These are phyloP conservation scores for Lanius collurio DNA, from an alignment of 2,113 vertebrate species.

Conservation along the genomic window DNA sequence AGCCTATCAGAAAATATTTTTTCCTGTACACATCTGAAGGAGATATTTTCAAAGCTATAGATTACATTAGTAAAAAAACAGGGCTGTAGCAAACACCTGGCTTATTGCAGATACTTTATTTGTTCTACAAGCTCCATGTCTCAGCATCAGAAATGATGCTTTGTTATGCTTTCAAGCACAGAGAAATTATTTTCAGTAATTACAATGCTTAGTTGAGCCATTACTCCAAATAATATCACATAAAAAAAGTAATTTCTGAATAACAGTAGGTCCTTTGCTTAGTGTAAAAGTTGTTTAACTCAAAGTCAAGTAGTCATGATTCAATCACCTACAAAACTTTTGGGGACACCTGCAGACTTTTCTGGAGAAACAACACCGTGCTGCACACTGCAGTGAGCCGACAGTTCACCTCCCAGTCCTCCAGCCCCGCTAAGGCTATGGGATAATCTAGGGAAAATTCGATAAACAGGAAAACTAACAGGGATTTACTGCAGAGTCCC, in stretches of 20 bases:
- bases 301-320: background rate
- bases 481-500: background rate
- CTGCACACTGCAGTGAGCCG: background rate
- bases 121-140: background rate
- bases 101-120: background rate
- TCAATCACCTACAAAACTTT: background rate
- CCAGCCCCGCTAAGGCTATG: background rate
- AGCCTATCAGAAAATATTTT: background rate
- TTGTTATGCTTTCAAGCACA: background rate
- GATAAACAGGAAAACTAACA: background rate
- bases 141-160: background rate
- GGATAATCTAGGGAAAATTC: background rate
- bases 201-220: background rate
- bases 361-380: background rate
- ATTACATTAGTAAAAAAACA: background rate
- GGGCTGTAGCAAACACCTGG: background rate
- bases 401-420: background rate
- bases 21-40: background rate
- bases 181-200: background rate
- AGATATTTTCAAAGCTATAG: background rate
- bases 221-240: background rate
- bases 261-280: background rate
- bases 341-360: background rate
- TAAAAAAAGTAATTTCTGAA: background rate
- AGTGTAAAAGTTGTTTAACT: background rate